Evolutionary conservation across 1,140 invertebrate species (phyloP).

Genomic region (Neuroterus valhalla): DNA sequence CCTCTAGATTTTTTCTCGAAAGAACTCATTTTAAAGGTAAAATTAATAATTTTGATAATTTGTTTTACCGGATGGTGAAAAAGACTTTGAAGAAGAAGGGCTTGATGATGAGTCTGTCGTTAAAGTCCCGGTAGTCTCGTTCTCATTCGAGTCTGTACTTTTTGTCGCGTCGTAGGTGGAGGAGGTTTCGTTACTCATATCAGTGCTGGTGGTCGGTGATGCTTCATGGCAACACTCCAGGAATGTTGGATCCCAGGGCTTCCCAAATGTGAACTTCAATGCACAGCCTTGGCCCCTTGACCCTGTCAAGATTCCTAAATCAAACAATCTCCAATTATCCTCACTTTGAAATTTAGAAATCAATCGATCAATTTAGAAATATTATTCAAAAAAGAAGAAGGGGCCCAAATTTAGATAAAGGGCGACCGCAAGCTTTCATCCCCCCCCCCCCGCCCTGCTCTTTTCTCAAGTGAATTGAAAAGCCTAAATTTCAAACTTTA

Average conservation of each 20-base stretch:
- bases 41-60: constrained; percentile 39
- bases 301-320: constrained; percentile 68
- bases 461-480: too few relatives aligned
- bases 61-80: constrained; percentile 32
- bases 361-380: too few relatives aligned
- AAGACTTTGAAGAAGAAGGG: constrained; percentile 8
- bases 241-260: constrained; percentile 76
- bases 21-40: too few relatives aligned
- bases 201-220: constrained; percentile 51
- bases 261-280: constrained; percentile 73
- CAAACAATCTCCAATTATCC: constrained; percentile 46
- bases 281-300: constrained; percentile 73
- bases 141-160: constrained; percentile 36
- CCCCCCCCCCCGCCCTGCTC: too few relatives aligned
- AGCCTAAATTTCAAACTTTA: too few relatives aligned
- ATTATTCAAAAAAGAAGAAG: too few relatives aligned
- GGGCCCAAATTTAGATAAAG: too few relatives aligned
- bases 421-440: too few relatives aligned
- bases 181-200: constrained; percentile 35
- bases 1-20: too few relatives aligned
- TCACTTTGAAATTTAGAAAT: constrained; percentile 5
- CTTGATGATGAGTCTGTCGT: constrained; percentile 32
- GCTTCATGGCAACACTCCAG: constrained; percentile 75
- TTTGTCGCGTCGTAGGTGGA: constrained; percentile 37
- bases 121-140: constrained; percentile 46